phyloP scores from a whole-genome alignment of 2,888 invertebrate species.

The Mythimna albipuncta region DNA sequence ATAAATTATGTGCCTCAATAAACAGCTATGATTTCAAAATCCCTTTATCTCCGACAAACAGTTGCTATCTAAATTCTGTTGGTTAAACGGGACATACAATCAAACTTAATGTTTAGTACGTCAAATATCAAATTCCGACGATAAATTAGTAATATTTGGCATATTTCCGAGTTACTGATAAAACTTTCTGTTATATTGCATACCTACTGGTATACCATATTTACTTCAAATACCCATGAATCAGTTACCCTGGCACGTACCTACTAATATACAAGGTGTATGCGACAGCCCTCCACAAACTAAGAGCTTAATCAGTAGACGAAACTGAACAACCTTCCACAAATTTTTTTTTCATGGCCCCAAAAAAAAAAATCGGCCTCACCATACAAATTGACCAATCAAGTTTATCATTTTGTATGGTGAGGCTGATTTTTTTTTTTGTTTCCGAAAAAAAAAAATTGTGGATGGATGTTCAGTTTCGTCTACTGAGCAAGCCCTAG shows the following conservation, averaged over 20 bases:
- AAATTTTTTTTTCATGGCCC: no score
- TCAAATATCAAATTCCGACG: slow-evolving; percentile 6
- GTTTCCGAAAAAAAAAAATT: no score
- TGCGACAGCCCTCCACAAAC: no score
- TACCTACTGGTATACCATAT: not conserved
- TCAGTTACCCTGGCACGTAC: not conserved
- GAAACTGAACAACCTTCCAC: no score
- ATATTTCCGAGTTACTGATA: not conserved
- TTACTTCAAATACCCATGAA: not conserved
- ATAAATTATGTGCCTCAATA: not conserved
- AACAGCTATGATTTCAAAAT: slow-evolving; percentile 11
- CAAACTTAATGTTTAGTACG: not conserved
- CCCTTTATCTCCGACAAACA: slow-evolving; percentile 9
- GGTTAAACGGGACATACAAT: not conserved
- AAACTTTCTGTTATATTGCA: slow-evolving; percentile 22
- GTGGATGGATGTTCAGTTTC: no score
- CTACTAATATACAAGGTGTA: not conserved
- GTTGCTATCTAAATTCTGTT: not conserved
- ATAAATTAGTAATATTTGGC: slow-evolving; percentile 24
- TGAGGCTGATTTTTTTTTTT: no score
- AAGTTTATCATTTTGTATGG: no score
- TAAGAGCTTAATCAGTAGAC: no score
- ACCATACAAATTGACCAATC: no score
- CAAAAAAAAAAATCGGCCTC: no score
- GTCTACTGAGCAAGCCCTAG: no score